Base-by-base conservation (phyloP, 2,797 vertebrate genomes). In the Dallia pectoralis region DNA sequence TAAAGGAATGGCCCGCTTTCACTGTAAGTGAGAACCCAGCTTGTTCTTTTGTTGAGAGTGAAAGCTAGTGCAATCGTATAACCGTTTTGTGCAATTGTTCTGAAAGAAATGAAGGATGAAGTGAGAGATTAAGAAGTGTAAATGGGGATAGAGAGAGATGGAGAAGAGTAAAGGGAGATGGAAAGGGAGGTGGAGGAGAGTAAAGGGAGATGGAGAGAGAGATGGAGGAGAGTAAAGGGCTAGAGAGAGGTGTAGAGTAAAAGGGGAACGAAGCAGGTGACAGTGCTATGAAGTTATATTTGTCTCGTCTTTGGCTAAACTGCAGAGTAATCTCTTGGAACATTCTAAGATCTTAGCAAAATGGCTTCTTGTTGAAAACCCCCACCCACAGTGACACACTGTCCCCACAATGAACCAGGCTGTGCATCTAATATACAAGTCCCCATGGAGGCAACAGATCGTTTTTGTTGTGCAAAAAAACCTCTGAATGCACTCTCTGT, bases 381-480 rank as follows among this genome's bases (percentile, higher is more conserved):
- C 22, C 27, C 29, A 33, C 48, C 49, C 48, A 69, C 67, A 11
- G 18, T 14, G 68, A 56, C 69, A 59, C n/a, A 15, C 11, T 32
- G n/a, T 36, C 69, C 49, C 51, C 18, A 1, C 16, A n/a, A 56
- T 70, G 51, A 56, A 33, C 51, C 30, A 33, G 40, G 51, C n/a
- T 16, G 19, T 6, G 11, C 51, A 22, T 32, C 47, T 59, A 19
- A 14, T 30, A 33, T n/a, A 33, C 4, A 2, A 30, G 30, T 59
- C 30, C 51, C 51, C 32, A 56, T 33, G 33, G 67, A 70, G 56
- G 59, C 30, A 70, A 70, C 30, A 70, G 11, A 18, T 70, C 36
- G 15, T 25, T 0, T 49, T 29, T 48, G 4, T 8, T 14, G 18
- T 11, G 51, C 22, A n/a, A 36, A 15, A 32, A 70, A 36, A 14